A percentile compares a stretch with the other conserved stretches of the same genome.
Conservation (phyloP, 2,113 vertebrate genomes). For the Ailuropoda melanoleuca region DNA sequence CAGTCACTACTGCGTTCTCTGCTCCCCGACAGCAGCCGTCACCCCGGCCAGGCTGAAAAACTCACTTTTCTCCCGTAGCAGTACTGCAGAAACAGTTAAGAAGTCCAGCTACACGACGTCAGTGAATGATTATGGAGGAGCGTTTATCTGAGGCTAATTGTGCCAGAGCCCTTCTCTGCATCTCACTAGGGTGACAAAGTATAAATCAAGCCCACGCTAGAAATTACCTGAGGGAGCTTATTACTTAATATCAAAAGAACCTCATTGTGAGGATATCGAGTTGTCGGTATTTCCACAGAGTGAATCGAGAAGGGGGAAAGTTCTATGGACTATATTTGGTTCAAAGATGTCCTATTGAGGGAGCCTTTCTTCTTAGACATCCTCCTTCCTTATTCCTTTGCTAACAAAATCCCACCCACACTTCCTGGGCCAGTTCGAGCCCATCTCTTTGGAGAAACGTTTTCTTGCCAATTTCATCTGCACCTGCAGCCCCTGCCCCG, state of each 20-base stretch:
- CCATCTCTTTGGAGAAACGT: neutral
- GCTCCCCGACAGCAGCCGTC: rapidly evolving
- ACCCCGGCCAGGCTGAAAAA: rapidly evolving
- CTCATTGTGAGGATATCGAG: neutral
- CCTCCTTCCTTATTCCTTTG: neutral
- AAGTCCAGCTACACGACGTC: rapidly evolving
- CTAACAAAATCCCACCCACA: neutral
- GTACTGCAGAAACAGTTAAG: rapidly evolving
- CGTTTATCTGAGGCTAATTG: neutral
- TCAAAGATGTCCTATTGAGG: neutral
- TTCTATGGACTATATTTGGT: too few species aligned
- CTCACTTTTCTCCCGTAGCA: neutral
- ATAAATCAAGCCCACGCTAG: neutral
- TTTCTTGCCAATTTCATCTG: too few species aligned
- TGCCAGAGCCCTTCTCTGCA: neutral
- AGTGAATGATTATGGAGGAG: neutral
- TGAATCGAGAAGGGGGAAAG: too few species aligned
- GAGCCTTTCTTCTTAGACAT: neutral
- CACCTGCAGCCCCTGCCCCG: rapidly evolving
- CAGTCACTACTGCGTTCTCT: rapidly evolving
- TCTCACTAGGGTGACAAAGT: neutral
- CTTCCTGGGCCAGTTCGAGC: neutral
- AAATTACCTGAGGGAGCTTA: neutral
- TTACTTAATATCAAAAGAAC: neutral
- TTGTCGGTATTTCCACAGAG: neutral